Percentiles rank a stretch among this genome's conserved stretches.
Conservation (phyloP, 2,113 vertebrate species). For the Chaenogobius annularis region DNA sequence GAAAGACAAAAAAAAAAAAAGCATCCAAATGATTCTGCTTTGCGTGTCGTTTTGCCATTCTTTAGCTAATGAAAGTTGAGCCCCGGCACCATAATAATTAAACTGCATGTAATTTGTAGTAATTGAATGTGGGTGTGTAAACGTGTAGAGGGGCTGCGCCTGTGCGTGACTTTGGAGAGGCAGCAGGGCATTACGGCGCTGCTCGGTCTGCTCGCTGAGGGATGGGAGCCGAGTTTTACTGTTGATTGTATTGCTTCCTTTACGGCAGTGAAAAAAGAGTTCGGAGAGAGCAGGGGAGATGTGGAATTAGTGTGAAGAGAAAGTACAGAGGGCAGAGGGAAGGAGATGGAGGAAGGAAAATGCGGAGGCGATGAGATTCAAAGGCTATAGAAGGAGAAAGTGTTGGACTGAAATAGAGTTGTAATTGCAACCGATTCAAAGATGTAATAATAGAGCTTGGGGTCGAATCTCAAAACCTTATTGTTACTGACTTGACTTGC, state of each 20-base stretch:
- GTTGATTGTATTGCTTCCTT: constrained; percentile 24
- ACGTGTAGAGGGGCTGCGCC: constrained; percentile 32
- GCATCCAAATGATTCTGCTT: constrained; percentile 22
- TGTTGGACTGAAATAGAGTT: too few relatives aligned
- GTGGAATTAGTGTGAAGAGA: constrained; percentile 15
- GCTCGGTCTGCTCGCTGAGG: constrained; percentile 19
- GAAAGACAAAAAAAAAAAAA: constrained; percentile 5
- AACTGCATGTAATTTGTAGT: constrained; percentile 57
- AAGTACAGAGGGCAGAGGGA: not conserved
- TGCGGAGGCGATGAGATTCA: not conserved
- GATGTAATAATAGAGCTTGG: too few relatives aligned
- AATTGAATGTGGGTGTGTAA: constrained; percentile 54
- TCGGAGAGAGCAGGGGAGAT: not conserved
- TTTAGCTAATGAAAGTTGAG: constrained; percentile 58
- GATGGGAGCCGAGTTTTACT: constrained; percentile 14
- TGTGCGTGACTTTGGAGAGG: constrained; percentile 38
- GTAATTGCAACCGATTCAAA: too few relatives aligned
- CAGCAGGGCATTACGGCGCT: constrained; percentile 11
- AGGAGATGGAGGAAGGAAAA: not conserved
- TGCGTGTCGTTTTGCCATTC: constrained; percentile 34
- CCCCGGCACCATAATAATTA: constrained; percentile 55
- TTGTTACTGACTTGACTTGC: too few relatives aligned
- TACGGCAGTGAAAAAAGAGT: constrained; percentile 2
- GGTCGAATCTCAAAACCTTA: too few relatives aligned
- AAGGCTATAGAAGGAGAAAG: not conserved